phyloP scores from a whole-genome alignment of 1,140 invertebrate species.

The Macrostomum lignano region DNA sequence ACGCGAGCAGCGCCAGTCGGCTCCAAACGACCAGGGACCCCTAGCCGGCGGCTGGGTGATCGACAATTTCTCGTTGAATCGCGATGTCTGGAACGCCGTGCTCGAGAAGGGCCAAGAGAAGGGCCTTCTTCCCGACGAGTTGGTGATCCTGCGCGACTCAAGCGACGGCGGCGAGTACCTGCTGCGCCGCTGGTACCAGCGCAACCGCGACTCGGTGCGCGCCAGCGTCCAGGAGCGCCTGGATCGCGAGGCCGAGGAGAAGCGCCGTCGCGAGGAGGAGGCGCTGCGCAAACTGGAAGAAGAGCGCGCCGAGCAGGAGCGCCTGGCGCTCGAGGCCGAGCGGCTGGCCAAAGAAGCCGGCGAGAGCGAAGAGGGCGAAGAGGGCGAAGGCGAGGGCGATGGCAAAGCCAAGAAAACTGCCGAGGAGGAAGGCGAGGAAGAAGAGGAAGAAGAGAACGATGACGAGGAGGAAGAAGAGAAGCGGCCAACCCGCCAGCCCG shows the following conservation, averaged over 20 bases:
- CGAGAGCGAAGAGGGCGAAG: too few relatives aligned
- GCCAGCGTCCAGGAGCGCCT: conserved; percentile 10
- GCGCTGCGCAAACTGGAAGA: too few relatives aligned
- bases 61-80: conserved; percentile 22
- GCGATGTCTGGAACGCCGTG: conserved; percentile 21
- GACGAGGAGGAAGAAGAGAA: too few relatives aligned
- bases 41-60: conserved; percentile 23
- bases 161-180: neutral
- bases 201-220: too few relatives aligned
- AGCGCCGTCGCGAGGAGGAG: conserved; percentile 11
- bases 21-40: neutral
- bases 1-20: neutral
- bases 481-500: too few relatives aligned
- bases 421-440: neutral
- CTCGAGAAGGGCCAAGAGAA: conserved; percentile 14
- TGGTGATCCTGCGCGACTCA: neutral
- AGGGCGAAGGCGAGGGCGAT: too few relatives aligned
- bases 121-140: conserved; percentile 3
- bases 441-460: neutral
- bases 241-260: conserved; percentile 11
- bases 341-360: too few relatives aligned
- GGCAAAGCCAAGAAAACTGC: neutral
- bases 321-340: too few relatives aligned
- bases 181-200: neutral
- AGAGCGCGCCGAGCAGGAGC: too few relatives aligned